A percentile compares a stretch with the other conserved stretches of the same genome.
Evolutionary conservation across 2,113 vertebrate genomes (phyloP).

Genomic region (Coregonus clupeaformis): DNA sequence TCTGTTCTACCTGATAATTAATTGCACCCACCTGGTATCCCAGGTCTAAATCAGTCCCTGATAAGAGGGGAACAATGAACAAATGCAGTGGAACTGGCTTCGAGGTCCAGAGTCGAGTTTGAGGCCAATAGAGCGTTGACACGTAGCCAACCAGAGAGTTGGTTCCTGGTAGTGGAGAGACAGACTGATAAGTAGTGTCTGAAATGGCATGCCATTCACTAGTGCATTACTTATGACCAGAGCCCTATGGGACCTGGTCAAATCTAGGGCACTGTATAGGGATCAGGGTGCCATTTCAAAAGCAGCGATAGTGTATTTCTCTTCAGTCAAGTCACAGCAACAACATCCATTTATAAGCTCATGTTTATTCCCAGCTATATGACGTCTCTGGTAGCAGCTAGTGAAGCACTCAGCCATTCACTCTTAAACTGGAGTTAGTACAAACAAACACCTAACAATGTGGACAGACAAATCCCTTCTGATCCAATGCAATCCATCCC

Average conservation of each 20-base stretch:
- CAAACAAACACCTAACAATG: neutral
- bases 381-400: constrained; percentile 52
- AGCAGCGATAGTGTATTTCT: neutral
- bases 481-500: constrained; percentile 51
- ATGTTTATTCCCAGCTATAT: constrained; percentile 51
- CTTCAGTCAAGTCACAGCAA: neutral
- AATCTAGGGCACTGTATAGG: neutral
- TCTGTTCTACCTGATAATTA: too few species aligned
- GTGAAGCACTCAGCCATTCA: constrained; percentile 15
- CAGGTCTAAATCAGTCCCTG: too few species aligned
- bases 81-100: too few species aligned
- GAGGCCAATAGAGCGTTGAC: too few species aligned
- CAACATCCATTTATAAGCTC: constrained; percentile 23
- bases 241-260: too few species aligned
- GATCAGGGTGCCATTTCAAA: constrained; percentile 1
- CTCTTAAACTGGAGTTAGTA: neutral
- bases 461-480: neutral
- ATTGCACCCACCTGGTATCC: too few species aligned
- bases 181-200: too few species aligned
- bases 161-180: too few species aligned
- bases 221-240: neutral
- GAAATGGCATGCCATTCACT: neutral
- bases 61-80: too few species aligned
- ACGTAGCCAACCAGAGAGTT: neutral
- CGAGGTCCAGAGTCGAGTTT: too few species aligned